phyloP scores from a whole-genome alignment of 1,140 invertebrate species.

The Drosophila neocordata region DNA sequence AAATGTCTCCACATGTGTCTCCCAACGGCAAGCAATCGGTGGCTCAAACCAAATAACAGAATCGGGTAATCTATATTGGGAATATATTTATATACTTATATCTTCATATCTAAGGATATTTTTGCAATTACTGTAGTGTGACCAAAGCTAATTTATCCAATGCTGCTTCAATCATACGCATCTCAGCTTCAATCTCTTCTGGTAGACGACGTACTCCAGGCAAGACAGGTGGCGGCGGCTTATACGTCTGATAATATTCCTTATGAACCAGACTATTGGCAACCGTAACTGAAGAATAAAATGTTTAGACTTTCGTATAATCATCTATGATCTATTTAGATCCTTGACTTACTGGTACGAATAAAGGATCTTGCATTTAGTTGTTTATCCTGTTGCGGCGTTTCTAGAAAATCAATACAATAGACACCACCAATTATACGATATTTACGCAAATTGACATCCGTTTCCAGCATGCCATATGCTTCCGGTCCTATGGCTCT shows the following conservation, averaged over 20 bases:
- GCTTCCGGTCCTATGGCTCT: conserved; percentile 71
- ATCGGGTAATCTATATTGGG: conserved; percentile 84
- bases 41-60: conserved; percentile 92
- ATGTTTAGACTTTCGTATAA: too few species aligned
- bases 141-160: conserved; percentile 89
- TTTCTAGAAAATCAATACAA: conserved; percentile 86
- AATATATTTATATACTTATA: too few species aligned
- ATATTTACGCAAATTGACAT: conserved; percentile 88
- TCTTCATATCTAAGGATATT: too few species aligned
- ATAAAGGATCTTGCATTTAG: conserved; percentile 81
- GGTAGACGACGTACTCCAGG: conserved; percentile 88
- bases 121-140: conserved; percentile 86
- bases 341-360: conserved; percentile 59
- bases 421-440: conserved; percentile 87
- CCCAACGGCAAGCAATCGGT: conserved; percentile 91
- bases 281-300: conserved; percentile 85
- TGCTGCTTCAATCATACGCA: conserved; percentile 88
- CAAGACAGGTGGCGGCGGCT: conserved; percentile 86
- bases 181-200: conserved; percentile 91
- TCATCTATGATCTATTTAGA: neutral
- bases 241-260: conserved; percentile 88
- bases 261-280: conserved; percentile 87
- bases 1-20: conserved; percentile 81
- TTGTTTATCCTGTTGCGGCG: conserved; percentile 85
- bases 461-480: conserved; percentile 82